Base-by-base conservation (phyloP, 2,113 vertebrate genomes). In the Sphaerodactylus townsendi region DNA sequence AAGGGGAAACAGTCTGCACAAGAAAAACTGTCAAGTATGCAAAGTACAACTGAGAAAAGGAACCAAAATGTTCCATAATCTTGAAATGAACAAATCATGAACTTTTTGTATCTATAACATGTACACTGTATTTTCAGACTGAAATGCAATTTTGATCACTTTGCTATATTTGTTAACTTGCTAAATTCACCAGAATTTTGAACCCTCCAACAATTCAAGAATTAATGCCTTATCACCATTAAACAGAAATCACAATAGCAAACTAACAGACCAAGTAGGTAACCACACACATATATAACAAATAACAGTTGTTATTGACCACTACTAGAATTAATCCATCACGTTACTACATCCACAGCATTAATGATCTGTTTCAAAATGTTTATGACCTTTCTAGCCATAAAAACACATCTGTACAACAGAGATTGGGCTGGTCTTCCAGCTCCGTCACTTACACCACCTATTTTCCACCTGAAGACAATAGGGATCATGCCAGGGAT, bases 121-220 rank as follows among this genome's bases (percentile, higher is more conserved):
- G 9, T 28, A 37, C 25, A n/a, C 50, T 25, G 33, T 35, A n/a
- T 33, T 46, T 62, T 65, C 13, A 56, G 25, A 69, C 5, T 21
- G 19, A 72, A 72, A n/a, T 81, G 37, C 28, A 37, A 53, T 62
- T 72, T 59, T 81, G 66, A 4, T 72, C 50, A 19, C 4, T 68
- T 33, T 35, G 17, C 66, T 17, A 19, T 59, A 41, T 33, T 41
- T 72, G 50, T 30, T 74, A 81, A 53, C 59, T 72, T 50, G 0
- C 44, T 66, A 48, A 0, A 14, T 44, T 33, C 21, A 84, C 25
- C 10, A 59, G 4, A n/a, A 48, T 44, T 21, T 62, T 1, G 77
- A 68, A 81, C 68, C 90, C 79, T 81, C 87, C 90, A 71, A 84
- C 74, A 94, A 92, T 88, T n/a, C 46, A 17, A 44, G 77, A 72